These are phyloP conservation scores for Calvadosia cruxmelitensis DNA, from an alignment of 30 jellyfish, hydroid and myxozoan species.

Conservation along the genomic window DNA sequence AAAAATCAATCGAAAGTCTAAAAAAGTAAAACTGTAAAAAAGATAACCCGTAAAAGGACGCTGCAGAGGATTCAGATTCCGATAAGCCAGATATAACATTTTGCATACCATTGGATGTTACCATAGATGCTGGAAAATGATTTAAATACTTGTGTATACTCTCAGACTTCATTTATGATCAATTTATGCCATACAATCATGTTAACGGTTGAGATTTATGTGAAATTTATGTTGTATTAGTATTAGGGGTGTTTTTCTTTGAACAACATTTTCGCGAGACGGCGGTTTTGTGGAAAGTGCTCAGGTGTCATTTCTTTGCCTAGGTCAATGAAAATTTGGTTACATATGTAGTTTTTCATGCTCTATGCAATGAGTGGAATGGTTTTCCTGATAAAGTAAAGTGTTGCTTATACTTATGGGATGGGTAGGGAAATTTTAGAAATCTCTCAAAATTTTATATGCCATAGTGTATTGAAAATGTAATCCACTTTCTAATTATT, in stretches of 20 bases:
- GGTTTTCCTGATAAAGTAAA: conserved; percentile 1
- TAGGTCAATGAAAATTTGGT: conserved; percentile 1
- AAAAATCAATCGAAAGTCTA: background rate
- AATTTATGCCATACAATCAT: background rate
- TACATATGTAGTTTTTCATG: conserved; percentile 1
- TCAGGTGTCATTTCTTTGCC: conserved; percentile 3
- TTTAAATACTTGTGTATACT: background rate
- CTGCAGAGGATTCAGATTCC: conserved; percentile 3
- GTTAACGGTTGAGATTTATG: conserved; percentile 2
- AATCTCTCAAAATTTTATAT: background rate
- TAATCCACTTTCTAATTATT: too few relatives aligned
- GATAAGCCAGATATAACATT: conserved; percentile 1
- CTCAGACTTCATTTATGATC: conserved; percentile 2
- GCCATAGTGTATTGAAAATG: conserved; percentile 2
- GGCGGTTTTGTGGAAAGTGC: conserved; percentile 2
- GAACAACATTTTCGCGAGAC: conserved; percentile 1
- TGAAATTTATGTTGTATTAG: background rate
- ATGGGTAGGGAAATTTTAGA: conserved; percentile 2
- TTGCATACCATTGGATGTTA: conserved; percentile 2
- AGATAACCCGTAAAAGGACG: conserved; percentile 1
- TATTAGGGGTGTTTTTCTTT: background rate
- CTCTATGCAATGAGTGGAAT: conserved; percentile 1
- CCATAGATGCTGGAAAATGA: too few relatives aligned
- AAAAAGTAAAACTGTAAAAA: background rate
- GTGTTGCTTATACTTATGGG: conserved; percentile 1